These are phyloP conservation scores for Myodes glareolus DNA, from an alignment of 2,113 vertebrate genomes.

Conservation along the genomic window DNA sequence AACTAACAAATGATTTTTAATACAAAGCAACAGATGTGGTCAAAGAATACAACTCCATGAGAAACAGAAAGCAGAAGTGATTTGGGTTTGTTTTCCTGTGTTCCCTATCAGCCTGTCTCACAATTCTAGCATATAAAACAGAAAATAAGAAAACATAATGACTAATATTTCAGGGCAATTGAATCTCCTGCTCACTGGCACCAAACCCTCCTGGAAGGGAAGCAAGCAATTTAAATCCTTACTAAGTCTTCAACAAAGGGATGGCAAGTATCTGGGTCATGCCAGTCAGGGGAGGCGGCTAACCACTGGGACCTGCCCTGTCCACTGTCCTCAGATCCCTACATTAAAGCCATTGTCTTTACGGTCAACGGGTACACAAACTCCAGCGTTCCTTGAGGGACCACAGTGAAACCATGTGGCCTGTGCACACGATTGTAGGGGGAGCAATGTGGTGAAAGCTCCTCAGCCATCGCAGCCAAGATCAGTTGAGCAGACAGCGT, in stretches of 20 bases:
- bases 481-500: neutral
- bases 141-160: constrained; percentile 40
- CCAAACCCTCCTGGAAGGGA: neutral
- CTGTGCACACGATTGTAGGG: accelerated
- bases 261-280: neutral
- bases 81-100: neutral
- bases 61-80: neutral
- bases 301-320: neutral
- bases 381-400: neutral
- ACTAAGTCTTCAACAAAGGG: neutral
- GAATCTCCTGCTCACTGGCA: neutral
- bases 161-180: constrained; percentile 4
- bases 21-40: constrained; percentile 36
- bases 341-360: neutral
- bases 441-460: no score
- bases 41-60: constrained; percentile 28
- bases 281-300: neutral
- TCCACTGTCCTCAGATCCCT: neutral
- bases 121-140: constrained; percentile 14
- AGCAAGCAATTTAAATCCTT: neutral
- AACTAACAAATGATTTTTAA: constrained; percentile 44
- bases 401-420: neutral
- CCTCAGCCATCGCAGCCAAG: neutral
- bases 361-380: neutral
- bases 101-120: neutral